Conservation (phyloP, 2,113 vertebrate genomes). For the Australoheros scitulus region DNA sequence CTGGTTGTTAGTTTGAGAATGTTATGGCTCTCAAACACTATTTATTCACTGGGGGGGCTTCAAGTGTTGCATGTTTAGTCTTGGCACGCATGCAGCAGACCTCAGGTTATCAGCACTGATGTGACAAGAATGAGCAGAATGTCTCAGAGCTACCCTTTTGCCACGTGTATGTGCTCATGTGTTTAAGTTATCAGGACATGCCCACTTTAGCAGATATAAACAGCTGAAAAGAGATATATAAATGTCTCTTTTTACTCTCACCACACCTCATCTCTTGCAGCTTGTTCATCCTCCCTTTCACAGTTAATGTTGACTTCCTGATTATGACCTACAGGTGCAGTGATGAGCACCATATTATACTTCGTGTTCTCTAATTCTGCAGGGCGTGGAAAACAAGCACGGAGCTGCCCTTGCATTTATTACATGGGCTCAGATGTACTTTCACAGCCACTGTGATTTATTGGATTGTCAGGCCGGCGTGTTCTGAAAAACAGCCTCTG, state of each 20-base stretch:
- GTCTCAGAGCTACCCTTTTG: not conserved
- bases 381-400: not conserved
- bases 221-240: not conserved
- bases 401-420: slow-evolving; percentile 13
- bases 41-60: not conserved
- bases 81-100: not conserved
- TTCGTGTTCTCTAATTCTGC: slow-evolving; percentile 12
- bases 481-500: slow-evolving; percentile 20
- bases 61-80: not conserved
- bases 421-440: slow-evolving; percentile 22
- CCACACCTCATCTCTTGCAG: not conserved
- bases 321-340: not conserved
- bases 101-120: slow-evolving; percentile 22
- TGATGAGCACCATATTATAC: not conserved
- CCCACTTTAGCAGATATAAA: not conserved
- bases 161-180: not conserved
- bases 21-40: not conserved
- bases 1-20: not conserved
- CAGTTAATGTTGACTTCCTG: not conserved
- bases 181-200: not conserved
- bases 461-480: slow-evolving; percentile 26
- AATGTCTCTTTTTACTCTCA: not conserved
- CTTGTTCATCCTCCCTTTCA: not conserved
- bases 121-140: slow-evolving; percentile 13
- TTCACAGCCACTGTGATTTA: slow-evolving; percentile 40